Base-by-base conservation (phyloP, 2,113 vertebrate species). In the Aegithalos caudatus region DNA sequence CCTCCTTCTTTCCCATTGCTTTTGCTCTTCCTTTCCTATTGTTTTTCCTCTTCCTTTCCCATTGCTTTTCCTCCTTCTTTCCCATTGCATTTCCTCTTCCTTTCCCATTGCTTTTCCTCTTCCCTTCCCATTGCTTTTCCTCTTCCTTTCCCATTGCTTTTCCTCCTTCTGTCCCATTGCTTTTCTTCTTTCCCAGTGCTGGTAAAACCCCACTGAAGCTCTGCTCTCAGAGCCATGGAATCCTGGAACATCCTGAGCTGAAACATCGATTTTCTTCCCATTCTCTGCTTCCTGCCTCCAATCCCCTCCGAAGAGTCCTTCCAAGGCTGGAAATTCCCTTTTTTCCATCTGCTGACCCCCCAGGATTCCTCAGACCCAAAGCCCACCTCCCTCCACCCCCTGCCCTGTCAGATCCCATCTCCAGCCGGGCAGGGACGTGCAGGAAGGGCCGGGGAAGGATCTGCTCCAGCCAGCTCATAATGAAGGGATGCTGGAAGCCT, bases 401-500 rank as follows among this genome's bases (percentile, higher is more conserved):
- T 5, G 37, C 77, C 2, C 90, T 86, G 93, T 90, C 94, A 92
- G 37, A 48, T 20, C 69, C 78, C 47, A 47, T 90, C 72, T 62
- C 88, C 88, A 31, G 65, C 13, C 42, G 37, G 40, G 47, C 81
- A 23, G 86, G 90, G 90, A 45, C n/a, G 86, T 51, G 50, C 77
- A 27, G 44, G 70, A 56, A 20, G 28, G 40, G 40, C 40, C 40
- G 40, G 40, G 40, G 84, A 88, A 58, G 18, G 66, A 90, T 94
- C 90, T 86, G 44, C 69, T 76, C 11, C 25, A 82, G 58, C 69
- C 57, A 29, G 40, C 81, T 81, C 90, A 66, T 94, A 58, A 95
- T 57, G 35, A 87, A 93, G 70, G 95, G 94, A 93, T 82, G 92
- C 91, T 88, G 88, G 93, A 86, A 85, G 31, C 9, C 60, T 82